Evolutionary conservation across 2,113 vertebrate genomes (phyloP), one percentile per base, ranked within the genome.

Genomic region (Gasterosteus aculeatus): DNA sequence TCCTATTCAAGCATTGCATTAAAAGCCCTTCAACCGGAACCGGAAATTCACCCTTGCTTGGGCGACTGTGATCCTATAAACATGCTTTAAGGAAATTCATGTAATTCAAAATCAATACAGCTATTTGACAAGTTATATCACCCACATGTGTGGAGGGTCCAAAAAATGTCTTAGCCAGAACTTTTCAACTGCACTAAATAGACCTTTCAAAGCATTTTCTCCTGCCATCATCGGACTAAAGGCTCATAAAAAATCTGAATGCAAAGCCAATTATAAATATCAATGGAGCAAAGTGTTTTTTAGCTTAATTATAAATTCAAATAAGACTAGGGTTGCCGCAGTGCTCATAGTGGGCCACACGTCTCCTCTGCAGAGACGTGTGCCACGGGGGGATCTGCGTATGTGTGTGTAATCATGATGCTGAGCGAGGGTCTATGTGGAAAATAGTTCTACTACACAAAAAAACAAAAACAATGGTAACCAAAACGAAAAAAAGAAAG

Each of bases 41-140:
- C 54, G 46, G 70, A 72, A 70, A 47, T 73, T 18, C 73, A 53
- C 78, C 53, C 1, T 19, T 74, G 72, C 59, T 70, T 2, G 12
- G 67, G 65, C 60, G 61, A 87, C 31, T 74, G 83, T 78, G 80
- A 84, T 76, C 79, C 60, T 49, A 83, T 65, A 12, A 62, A 54
- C 78, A 85, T 75, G 78, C 68, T 67, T 78, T 69, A 81, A 83
- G 77, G 67, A 87, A 88, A 83, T 82, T 77, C 84, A 87, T 86
- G 83, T 69, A 87, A 89, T 87, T 88, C 46, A 90, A 86, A 83
- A 88, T 62, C 69, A 86, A 85, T 68, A 81, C 75, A 86, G 88
- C 81, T 86, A 44, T 80, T 63, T 77, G 59, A 78, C 58, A 78
- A 84, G 68, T 81, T 78, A 78, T 75, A 86, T 71, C 68, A 81